These are phyloP conservation scores for Percopsis transmontana DNA, from an alignment of 2,113 vertebrate genomes.

Conservation along the genomic window DNA sequence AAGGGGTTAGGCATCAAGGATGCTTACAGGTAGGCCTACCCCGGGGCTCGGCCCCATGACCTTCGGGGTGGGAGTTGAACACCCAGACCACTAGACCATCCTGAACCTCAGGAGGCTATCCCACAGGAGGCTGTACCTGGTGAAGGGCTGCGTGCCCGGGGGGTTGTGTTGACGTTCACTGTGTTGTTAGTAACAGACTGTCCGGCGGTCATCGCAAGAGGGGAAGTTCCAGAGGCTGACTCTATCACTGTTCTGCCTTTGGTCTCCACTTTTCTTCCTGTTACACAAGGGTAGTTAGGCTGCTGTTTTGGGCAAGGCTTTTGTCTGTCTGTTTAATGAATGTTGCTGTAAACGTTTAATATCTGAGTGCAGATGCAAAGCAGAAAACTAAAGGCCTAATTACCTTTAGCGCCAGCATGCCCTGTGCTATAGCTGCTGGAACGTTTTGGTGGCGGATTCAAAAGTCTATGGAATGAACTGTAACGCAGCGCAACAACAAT, in stretches of 20 bases:
- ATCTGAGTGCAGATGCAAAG: too few species aligned
- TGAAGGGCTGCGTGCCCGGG: neutral
- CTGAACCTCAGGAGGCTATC: neutral
- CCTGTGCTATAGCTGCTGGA: too few species aligned
- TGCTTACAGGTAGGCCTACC: too few species aligned
- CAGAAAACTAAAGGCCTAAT: too few species aligned
- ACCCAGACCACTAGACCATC: too few species aligned
- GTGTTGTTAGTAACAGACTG: neutral
- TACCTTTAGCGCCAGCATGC: too few species aligned
- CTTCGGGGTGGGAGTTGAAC: too few species aligned
- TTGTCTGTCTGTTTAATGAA: neutral
- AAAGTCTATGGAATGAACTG: too few species aligned
- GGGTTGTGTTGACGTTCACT: neutral
- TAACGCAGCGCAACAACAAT: too few species aligned
- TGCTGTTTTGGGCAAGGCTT: neutral
- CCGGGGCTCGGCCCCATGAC: too few species aligned
- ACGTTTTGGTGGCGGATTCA: too few species aligned
- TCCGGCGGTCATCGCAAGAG: slow-evolving; percentile 11
- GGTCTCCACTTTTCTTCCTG: slow-evolving; percentile 15
- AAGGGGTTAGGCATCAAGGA: too few species aligned
- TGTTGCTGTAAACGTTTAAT: neutral
- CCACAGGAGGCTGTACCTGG: slow-evolving; percentile 28
- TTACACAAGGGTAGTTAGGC: slow-evolving; percentile 9
- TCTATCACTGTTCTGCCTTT: slow-evolving; percentile 21
- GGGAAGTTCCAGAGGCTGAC: neutral